Percentiles rank a stretch among this genome's conserved stretches.
Evolutionary conservation across 1,140 invertebrate genomes (phyloP).

Genomic region (Ruditapes philippinarum): DNA sequence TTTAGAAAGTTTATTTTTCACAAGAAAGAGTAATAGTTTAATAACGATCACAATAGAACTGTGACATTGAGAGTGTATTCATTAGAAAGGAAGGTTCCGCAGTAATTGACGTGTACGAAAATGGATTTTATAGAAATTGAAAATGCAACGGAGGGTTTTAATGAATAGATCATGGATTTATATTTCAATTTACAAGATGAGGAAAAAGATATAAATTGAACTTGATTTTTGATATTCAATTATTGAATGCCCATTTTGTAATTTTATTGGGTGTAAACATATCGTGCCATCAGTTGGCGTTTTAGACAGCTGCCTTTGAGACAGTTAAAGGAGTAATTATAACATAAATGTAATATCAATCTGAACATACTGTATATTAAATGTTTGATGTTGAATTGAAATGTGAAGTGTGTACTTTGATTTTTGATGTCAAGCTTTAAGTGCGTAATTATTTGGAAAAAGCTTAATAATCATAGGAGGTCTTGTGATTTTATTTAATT

Average conservation of each 20-base stretch:
- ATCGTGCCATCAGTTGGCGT: too few relatives aligned
- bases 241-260: not conserved
- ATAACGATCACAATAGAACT: not conserved
- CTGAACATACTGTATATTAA: too few relatives aligned
- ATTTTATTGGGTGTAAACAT: not conserved
- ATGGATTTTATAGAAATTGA: constrained; percentile 19
- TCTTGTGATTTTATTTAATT: too few relatives aligned
- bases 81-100: not conserved
- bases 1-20: not conserved
- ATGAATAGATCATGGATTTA: constrained; percentile 18
- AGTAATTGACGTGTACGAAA: not conserved
- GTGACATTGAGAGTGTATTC: constrained; percentile 10
- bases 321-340: too few relatives aligned
- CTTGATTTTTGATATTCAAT: constrained; percentile 6
- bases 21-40: constrained; percentile 15
- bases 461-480: too few relatives aligned
- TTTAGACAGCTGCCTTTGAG: too few relatives aligned
- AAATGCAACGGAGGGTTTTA: not conserved
- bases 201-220: constrained; percentile 10
- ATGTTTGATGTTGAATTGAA: too few relatives aligned
- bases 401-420: not conserved
- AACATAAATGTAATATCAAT: too few relatives aligned
- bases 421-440: too few relatives aligned
- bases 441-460: too few relatives aligned
- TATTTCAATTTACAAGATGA: constrained; percentile 31